phyloP scores from a whole-genome alignment of 2,113 vertebrate genomes.

The Pampusana beccarii region DNA sequence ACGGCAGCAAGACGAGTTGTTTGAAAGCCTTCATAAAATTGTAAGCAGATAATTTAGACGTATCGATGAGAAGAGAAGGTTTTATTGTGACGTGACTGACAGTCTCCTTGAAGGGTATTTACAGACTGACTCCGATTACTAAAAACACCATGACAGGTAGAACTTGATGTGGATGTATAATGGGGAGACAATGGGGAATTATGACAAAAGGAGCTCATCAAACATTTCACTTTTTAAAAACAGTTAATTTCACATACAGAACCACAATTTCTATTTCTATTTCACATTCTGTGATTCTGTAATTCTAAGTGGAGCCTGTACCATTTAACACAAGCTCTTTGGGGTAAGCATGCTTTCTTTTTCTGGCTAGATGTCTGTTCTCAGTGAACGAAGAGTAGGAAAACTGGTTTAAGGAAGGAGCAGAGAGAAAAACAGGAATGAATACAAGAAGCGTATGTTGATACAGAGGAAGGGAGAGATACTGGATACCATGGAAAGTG shows the following conservation, averaged over 20 bases:
- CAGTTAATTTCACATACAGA: conserved; percentile 33
- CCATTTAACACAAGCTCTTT: neutral
- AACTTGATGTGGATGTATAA: conserved; percentile 60
- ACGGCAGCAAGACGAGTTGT: neutral
- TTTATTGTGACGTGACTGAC: conserved; percentile 72
- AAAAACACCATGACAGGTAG: conserved; percentile 68
- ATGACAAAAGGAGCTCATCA: conserved; percentile 55
- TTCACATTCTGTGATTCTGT: no score
- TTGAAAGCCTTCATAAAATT: conserved; percentile 63
- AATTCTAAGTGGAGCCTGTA: neutral
- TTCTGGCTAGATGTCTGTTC: neutral
- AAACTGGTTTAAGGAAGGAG: neutral
- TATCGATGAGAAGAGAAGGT: conserved; percentile 45
- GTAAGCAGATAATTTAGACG: conserved; percentile 62
- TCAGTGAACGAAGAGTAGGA: neutral
- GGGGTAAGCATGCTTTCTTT: neutral
- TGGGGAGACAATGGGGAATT: conserved; percentile 23
- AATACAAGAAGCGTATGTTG: neutral
- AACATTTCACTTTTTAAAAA: conserved; percentile 19
- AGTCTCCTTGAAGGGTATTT: conserved; percentile 63
- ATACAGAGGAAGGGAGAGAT: neutral
- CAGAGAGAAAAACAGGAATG: neutral
- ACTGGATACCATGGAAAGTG: neutral
- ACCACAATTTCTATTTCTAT: neutral
- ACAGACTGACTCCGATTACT: conserved; percentile 50